Base-by-base conservation (phyloP, 1,140 invertebrate genomes). In the Melitaea cinxia region DNA sequence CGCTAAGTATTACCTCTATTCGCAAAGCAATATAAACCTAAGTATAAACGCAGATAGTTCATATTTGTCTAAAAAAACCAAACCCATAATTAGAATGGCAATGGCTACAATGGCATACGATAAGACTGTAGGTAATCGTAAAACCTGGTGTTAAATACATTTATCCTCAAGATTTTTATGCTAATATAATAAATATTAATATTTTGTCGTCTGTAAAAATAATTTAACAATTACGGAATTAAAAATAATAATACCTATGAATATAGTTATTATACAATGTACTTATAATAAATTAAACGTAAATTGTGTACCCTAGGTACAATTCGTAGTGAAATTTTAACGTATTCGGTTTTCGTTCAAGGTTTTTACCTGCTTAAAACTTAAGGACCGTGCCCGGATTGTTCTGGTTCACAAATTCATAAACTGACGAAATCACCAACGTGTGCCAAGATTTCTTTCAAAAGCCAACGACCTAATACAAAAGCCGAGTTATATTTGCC, bases 391-490 rank as follows among this genome's bases (percentile, higher is more conserved):
- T 52, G 49, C 35, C 35, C 49, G 50, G 52, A 63, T 30, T 56
- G 58, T 67, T 67, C 65, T 67, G 63, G 55, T 84, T 82, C 83
- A 88, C 82, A 73, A 80, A 85, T 82, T 84, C 83, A 78, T 74
- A 79, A 77, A 80, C 81, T 85, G 81, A 86, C 82, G 83, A 88
- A 86, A 85, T 83, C 75, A 73, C 66, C 62, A 74, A 63, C 76
- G 71, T 77, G 74, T 89, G 86, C 86, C 84, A 89, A 89, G 80
- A 85, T 85, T 85, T 87, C 79, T 87, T 87, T 80, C 71, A 77
- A 83, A 78, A 87, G 86, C 73, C 86, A 89, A 82, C 78, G 84
- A 89, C 86, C 86, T 78, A 61, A 75, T 61, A 75, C 68, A 57
- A 61, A 64, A 60, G 64, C 73, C 54, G 70, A 45, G 63, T 66